Evolutionary conservation across 2,113 vertebrate genomes (phyloP).

Genomic region (Hypomesus transpacificus): DNA sequence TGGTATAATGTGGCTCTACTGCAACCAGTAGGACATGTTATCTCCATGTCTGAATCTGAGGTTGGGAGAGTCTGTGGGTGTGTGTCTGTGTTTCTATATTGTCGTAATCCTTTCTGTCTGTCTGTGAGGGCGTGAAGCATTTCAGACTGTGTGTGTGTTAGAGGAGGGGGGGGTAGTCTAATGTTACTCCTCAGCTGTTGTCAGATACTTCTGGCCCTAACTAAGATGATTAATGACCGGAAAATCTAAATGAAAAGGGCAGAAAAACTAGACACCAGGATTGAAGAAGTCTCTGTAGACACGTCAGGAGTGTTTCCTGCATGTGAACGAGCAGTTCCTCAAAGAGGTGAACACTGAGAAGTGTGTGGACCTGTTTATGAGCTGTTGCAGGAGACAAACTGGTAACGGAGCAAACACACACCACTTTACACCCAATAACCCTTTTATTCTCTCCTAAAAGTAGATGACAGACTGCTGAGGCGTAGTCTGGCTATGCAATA

Average conservation of each 20-base stretch:
- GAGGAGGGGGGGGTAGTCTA: constrained; percentile 5
- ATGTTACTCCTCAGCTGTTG: constrained; percentile 30
- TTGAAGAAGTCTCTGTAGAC: neutral
- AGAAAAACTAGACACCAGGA: neutral
- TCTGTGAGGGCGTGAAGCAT: neutral
- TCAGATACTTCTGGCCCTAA: constrained; percentile 4
- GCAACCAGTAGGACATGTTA: too few relatives aligned
- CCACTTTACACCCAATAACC: neutral
- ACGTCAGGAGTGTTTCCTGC: too few relatives aligned
- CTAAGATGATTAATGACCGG: constrained; percentile 2
- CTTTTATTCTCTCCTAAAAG: neutral
- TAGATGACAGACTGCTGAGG: neutral
- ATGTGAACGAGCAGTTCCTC: neutral
- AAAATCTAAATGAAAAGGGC: neutral
- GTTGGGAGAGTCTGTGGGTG: neutral
- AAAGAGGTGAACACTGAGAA: neutral
- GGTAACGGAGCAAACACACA: neutral
- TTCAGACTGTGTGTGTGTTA: neutral
- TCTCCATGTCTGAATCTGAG: neutral
- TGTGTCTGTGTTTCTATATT: neutral
- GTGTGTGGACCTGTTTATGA: constrained; percentile 3
- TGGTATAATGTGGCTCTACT: too few relatives aligned
- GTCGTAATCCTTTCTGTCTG: neutral
- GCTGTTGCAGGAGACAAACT: neutral
- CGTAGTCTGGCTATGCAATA: neutral